Percentiles rank a stretch among this genome's conserved stretches.
Evolutionary conservation across 2,888 invertebrate genomes (phyloP).

Genomic region (Pimpla rufipes): DNA sequence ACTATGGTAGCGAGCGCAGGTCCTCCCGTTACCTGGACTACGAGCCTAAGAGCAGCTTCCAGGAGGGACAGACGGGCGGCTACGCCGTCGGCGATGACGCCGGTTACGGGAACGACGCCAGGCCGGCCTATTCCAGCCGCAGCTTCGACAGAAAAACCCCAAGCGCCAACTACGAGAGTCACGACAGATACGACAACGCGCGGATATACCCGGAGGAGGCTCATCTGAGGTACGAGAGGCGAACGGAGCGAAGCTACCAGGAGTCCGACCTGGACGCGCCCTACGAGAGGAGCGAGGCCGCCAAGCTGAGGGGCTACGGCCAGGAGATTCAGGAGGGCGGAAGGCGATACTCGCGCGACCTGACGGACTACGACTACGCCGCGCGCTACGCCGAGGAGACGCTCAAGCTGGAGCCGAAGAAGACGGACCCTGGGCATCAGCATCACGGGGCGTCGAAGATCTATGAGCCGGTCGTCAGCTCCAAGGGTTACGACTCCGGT

Average conservation of each 20-base stretch:
- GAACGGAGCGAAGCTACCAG: conserved; percentile 80
- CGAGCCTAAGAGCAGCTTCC: conserved; percentile 75
- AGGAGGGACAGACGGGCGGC: conserved; percentile 72
- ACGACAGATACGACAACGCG: conserved; percentile 81
- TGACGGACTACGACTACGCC: conserved; percentile 82
- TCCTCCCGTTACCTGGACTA: conserved; percentile 84
- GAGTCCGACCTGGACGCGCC: conserved; percentile 83
- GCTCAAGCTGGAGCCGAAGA: conserved; percentile 82
- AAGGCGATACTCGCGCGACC: conserved; percentile 82
- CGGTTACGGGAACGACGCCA: conserved; percentile 59
- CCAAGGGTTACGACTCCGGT: conserved; percentile 83
- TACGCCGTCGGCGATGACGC: conserved; percentile 59
- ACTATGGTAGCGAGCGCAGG: conserved; percentile 85
- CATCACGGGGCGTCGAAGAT: conserved; percentile 76
- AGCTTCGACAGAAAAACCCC: conserved; percentile 79
- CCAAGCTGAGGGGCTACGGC: conserved; percentile 76
- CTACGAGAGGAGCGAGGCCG: conserved; percentile 80
- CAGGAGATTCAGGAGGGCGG: conserved; percentile 76
- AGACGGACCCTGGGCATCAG: conserved; percentile 73
- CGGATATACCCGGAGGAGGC: conserved; percentile 82
- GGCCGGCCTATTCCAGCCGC: conserved; percentile 59
- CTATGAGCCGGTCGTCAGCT: conserved; percentile 78
- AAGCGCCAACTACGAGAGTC: conserved; percentile 74
- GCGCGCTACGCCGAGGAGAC: conserved; percentile 83
- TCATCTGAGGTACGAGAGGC: conserved; percentile 78